Evolutionary conservation across 2,797 vertebrate genomes (phyloP).

Genomic region (Premnoplex brunnescens): DNA sequence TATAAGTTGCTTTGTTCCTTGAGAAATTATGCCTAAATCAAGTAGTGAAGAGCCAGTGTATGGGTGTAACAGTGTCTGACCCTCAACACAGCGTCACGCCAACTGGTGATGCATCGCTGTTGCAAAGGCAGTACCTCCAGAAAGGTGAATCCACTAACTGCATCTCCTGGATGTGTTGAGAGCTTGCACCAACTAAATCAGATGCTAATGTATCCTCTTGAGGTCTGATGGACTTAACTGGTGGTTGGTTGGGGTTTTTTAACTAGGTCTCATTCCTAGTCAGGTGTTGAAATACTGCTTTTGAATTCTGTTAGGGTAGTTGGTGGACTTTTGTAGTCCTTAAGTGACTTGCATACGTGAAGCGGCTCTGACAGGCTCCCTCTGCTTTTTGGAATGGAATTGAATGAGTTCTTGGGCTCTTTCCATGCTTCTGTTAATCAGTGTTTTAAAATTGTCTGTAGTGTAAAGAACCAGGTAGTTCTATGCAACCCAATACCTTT

Average conservation of each 20-base stretch:
- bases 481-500: background rate
- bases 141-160: background rate
- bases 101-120: background rate
- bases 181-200: background rate
- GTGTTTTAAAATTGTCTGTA: rapidly evolving
- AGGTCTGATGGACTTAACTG: background rate
- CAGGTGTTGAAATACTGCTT: background rate
- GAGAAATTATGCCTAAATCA: background rate
- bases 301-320: background rate
- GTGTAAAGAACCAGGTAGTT: background rate
- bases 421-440: background rate
- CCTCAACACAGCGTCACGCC: background rate
- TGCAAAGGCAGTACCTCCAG: background rate
- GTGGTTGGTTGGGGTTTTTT: background rate
- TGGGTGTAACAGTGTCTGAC: background rate
- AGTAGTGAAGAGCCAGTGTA: rapidly evolving
- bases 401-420: background rate
- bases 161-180: background rate
- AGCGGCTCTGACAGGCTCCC: background rate
- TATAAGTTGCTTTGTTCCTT: background rate
- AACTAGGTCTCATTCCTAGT: background rate
- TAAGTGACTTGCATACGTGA: rapidly evolving
- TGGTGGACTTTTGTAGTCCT: background rate
- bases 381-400: background rate
- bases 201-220: background rate